A percentile compares a stretch with the other conserved stretches of the same genome.
phyloP scores from a whole-genome alignment of 2,113 vertebrate genomes.

The Gyps fulvus region DNA sequence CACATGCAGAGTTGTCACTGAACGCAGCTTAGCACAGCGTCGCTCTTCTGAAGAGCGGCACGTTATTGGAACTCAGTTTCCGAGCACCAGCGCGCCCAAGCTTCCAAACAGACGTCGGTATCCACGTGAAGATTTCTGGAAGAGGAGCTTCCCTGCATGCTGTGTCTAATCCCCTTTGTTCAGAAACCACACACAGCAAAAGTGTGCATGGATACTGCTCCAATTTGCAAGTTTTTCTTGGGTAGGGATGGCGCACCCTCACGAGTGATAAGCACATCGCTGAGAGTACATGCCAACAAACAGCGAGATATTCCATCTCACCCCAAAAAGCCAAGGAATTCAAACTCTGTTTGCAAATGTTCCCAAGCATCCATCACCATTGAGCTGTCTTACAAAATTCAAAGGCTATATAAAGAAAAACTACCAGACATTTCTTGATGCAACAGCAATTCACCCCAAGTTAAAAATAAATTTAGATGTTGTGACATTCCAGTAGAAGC shows the following conservation, averaged over 20 bases:
- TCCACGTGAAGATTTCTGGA: not conserved
- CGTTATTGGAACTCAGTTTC: accelerated
- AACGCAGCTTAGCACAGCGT: accelerated
- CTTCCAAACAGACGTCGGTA: not conserved
- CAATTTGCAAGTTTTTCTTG: not conserved
- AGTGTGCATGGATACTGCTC: accelerated
- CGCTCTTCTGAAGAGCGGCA: not conserved
- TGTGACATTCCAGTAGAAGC: conserved; percentile 57
- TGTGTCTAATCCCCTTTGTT: not conserved
- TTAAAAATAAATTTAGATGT: conserved; percentile 67
- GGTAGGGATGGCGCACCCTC: not conserved
- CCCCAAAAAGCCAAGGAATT: not conserved
- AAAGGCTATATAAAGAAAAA: conserved; percentile 68
- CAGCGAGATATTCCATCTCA: accelerated
- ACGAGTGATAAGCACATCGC: accelerated
- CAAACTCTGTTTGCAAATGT: not conserved
- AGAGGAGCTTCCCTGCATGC: not conserved
- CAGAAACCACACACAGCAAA: not conserved
- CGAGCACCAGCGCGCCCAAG: accelerated
- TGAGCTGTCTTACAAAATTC: conserved; percentile 12
- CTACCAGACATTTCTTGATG: conserved; percentile 69
- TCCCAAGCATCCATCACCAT: not conserved
- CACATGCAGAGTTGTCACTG: not conserved
- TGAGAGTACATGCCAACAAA: not conserved
- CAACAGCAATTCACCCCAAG: conserved; percentile 31